Evolutionary conservation across 2,888 invertebrate genomes (phyloP).

Genomic region (Synergus japonicus): DNA sequence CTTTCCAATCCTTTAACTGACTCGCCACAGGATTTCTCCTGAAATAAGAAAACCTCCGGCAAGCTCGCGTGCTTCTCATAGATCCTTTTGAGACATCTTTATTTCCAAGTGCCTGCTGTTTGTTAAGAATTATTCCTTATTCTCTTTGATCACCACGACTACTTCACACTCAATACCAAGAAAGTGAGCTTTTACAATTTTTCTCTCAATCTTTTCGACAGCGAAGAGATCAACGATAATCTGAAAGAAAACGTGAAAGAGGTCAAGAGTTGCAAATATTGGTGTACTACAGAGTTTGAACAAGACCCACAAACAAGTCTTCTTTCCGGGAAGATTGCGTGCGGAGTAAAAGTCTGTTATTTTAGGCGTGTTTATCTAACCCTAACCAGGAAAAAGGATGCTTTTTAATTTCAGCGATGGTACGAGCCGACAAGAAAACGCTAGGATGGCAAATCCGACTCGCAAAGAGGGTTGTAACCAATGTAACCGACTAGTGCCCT

Average conservation of each 20-base stretch:
- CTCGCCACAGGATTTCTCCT: conserved; percentile 45
- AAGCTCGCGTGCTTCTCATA: conserved; percentile 28
- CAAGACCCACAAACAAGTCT: conserved; percentile 23
- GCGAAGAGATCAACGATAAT: conserved; percentile 19
- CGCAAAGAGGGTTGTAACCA: conserved; percentile 27
- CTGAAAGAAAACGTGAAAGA: conserved; percentile 14
- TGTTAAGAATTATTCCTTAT: conserved; percentile 22
- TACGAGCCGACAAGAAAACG: conserved; percentile 9
- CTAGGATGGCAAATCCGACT: conserved; percentile 22
- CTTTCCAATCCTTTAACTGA: conserved; percentile 56
- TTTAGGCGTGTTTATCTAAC: conserved; percentile 15
- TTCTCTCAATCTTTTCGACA: neutral
- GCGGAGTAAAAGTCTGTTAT: neutral
- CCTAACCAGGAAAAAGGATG: neutral
- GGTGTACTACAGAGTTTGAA: conserved; percentile 6
- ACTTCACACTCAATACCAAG: neutral
- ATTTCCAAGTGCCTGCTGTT: conserved; percentile 14
- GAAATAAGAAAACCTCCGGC: conserved; percentile 42
- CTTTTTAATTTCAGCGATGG: conserved; percentile 26
- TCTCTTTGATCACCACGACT: neutral
- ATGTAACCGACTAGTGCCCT: conserved; percentile 15
- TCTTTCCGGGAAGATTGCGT: conserved; percentile 10
- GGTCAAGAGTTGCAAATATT: neutral
- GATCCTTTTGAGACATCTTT: conserved; percentile 31
- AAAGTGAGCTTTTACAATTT: neutral